phyloP scores from a whole-genome alignment of 2,797 vertebrate species.

The Diglossa cyanea region DNA sequence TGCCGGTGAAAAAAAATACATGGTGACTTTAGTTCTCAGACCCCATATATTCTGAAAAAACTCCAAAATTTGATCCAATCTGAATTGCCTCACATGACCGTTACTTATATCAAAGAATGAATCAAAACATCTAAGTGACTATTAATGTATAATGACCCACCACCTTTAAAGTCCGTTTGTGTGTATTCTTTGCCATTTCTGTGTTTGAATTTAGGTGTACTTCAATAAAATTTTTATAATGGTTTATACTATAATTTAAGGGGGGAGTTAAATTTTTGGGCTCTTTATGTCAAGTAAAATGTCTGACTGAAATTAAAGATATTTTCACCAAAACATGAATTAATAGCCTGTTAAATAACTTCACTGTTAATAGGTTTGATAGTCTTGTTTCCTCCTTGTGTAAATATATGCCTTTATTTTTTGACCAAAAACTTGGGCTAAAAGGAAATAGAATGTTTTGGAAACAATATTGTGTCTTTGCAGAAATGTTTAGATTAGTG shows the following conservation, averaged over 20 bases:
- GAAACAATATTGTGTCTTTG: background rate
- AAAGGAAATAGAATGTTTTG: background rate
- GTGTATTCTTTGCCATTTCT: background rate
- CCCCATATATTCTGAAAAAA: background rate
- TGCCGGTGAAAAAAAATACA: background rate
- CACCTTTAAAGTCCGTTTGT: background rate
- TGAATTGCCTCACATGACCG: background rate
- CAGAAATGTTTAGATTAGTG: background rate
- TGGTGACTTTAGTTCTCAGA: background rate
- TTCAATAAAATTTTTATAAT: background rate
- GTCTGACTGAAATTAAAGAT: background rate
- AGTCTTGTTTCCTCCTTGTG: background rate
- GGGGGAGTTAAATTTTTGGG: background rate
- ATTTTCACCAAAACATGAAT: background rate
- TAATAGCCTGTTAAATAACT: background rate
- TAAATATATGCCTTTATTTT: background rate
- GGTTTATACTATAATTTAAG: background rate
- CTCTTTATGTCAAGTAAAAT: background rate
- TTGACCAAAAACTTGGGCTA: background rate
- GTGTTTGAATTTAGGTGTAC: background rate
- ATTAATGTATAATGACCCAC: fast-evolving
- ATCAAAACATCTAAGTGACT: background rate
- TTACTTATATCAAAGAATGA: background rate
- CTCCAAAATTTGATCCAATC: background rate
- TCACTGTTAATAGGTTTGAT: background rate